These are phyloP conservation scores for Pterostichus niger DNA, from an alignment of 2,888 invertebrate species.

Conservation along the genomic window DNA sequence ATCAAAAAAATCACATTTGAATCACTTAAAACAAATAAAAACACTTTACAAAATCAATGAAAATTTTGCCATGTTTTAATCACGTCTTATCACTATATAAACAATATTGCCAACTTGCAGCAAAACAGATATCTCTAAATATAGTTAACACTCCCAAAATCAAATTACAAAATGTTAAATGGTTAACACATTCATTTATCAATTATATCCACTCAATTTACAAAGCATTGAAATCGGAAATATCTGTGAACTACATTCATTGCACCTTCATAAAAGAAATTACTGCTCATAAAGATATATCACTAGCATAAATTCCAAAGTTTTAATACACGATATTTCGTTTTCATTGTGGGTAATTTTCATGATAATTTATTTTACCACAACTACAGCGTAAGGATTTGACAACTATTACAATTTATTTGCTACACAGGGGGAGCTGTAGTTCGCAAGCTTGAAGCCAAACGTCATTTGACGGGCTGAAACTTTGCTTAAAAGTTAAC, in stretches of 20 bases:
- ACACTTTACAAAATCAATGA: too few species aligned
- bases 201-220: constrained; percentile 28
- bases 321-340: constrained; percentile 33
- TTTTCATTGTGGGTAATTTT: constrained; percentile 38
- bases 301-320: constrained; percentile 25
- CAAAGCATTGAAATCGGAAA: constrained; percentile 12
- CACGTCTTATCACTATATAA: too few species aligned
- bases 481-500: too few species aligned
- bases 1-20: too few species aligned
- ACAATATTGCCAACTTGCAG: too few species aligned
- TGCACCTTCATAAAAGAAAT: constrained; percentile 30
- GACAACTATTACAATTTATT: not conserved
- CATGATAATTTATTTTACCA: constrained; percentile 14
- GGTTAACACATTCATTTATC: constrained; percentile 21
- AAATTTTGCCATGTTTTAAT: too few species aligned
- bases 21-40: too few species aligned
- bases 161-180: constrained; percentile 6
- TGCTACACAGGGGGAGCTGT: too few species aligned
- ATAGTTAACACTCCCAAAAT: constrained; percentile 18
- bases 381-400: not conserved
- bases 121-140: constrained; percentile 5
- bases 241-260: constrained; percentile 30
- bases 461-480: too few species aligned
- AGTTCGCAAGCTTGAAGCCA: too few species aligned
- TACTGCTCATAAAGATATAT: constrained; percentile 30